A percentile compares a stretch with the other conserved stretches of the same genome.
phyloP scores from a whole-genome alignment of 2,113 vertebrate genomes.

The Thalassarche chlororhynchos region DNA sequence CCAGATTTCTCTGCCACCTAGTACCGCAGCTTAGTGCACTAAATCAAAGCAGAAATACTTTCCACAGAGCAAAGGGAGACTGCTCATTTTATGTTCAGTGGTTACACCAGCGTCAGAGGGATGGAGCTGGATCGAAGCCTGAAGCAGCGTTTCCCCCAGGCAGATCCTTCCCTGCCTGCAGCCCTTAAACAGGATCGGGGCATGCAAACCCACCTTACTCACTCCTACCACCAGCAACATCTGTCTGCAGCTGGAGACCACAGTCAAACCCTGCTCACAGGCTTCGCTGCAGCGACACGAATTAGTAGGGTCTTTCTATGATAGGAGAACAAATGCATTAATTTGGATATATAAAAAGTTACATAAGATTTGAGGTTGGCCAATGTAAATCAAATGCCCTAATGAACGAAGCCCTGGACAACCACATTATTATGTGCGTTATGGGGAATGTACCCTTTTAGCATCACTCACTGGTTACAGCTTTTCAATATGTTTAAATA shows the following conservation, averaged over 20 bases:
- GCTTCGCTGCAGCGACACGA: neutral
- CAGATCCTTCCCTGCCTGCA: neutral
- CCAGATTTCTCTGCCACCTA: neutral
- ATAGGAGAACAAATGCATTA: neutral
- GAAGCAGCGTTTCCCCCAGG: neutral
- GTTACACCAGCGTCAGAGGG: accelerated
- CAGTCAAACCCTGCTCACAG: neutral
- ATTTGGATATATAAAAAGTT: slow-evolving; percentile 6
- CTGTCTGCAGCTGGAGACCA: neutral
- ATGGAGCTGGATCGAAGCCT: neutral
- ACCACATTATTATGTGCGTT: slow-evolving; percentile 36
- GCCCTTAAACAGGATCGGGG: accelerated
- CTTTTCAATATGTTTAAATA: neutral
- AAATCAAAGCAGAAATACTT: neutral
- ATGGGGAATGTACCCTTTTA: slow-evolving; percentile 14
- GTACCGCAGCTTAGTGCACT: neutral
- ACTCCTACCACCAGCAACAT: neutral
- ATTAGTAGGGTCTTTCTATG: neutral
- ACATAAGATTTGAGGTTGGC: slow-evolving; percentile 18
- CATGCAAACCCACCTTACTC: neutral
- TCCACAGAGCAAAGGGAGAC: accelerated
- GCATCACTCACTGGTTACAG: neutral
- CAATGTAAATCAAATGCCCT: slow-evolving; percentile 32
- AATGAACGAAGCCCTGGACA: neutral
- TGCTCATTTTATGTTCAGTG: accelerated